Percentiles rank a stretch among this genome's conserved stretches.
phyloP scores from a whole-genome alignment of 2,113 vertebrate species.

The Odontophorus gujanensis region DNA sequence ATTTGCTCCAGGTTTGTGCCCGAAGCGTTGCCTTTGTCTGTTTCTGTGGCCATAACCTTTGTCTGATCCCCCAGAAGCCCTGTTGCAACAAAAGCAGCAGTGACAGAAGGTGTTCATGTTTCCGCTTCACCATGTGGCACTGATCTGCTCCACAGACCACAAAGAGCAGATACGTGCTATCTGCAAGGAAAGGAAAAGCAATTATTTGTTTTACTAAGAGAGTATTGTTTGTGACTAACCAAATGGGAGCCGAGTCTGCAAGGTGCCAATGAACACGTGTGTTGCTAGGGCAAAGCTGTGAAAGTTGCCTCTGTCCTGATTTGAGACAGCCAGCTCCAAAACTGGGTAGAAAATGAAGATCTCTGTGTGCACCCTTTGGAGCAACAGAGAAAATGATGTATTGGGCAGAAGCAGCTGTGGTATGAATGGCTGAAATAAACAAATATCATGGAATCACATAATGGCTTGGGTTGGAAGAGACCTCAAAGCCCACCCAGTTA shows the following conservation, averaged over 20 bases:
- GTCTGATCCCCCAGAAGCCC: slow-evolving; percentile 51
- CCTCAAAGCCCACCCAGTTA: too few relatives aligned
- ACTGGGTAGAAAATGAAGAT: slow-evolving; percentile 7
- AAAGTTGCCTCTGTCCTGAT: neutral
- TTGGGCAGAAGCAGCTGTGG: neutral
- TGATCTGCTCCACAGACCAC: slow-evolving; percentile 10
- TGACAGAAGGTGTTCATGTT: slow-evolving; percentile 49
- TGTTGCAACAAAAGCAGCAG: neutral
- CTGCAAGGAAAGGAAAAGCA: neutral
- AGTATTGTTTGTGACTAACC: slow-evolving; percentile 2
- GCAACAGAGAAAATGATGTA: neutral
- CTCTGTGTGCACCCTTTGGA: neutral
- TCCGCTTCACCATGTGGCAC: neutral
- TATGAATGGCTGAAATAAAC: neutral
- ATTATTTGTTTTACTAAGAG: neutral
- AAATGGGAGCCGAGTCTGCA: neutral
- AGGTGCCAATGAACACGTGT: neutral
- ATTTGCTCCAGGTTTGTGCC: slow-evolving; percentile 32
- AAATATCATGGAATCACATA: too few relatives aligned
- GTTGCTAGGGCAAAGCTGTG: neutral
- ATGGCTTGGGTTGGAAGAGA: too few relatives aligned
- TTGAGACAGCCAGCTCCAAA: neutral
- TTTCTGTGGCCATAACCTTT: slow-evolving; percentile 34
- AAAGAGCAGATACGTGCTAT: neutral
- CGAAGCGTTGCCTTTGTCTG: neutral